Evolutionary conservation across 1,140 invertebrate species (phyloP), one percentile per base, ranked within the genome.

Genomic region (Brevipalpus yothersi): DNA sequence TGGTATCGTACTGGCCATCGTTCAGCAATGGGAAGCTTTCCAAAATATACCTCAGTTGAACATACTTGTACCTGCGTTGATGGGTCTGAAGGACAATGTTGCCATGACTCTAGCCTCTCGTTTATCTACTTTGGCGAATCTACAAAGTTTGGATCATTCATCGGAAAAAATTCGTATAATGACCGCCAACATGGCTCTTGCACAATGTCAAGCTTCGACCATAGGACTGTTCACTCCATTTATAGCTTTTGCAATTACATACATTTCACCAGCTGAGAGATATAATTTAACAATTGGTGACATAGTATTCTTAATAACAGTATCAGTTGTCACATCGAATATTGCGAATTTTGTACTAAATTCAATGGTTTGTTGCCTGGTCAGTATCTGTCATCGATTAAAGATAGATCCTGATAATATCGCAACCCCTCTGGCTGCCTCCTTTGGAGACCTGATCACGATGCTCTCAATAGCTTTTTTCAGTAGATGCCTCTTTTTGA

Each of bases 31-130:
- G 86, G 69, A 75, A 55, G 87, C 94, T 12, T 96, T 86, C 73
- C 72, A 76, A 64, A 72, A 83, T 66, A 80, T 95, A 15, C 82
- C 82, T 11, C 89, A 93, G 74, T 79, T 95, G 19, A 87, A 90
- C 65, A 91, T 95, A 64, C 72, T 96, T 63, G 86, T 96, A 31
- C 89, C 92, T 53, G 86, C 91, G 12, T 73, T 97, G 13, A 73
- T 96, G 43, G 92, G 92, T 4, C 73, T 96, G 4, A 96, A 96
- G 74, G 91, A 90, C 17, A 96, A 96, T 72, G 73, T 96, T 63
- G 92, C 96, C 74, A 96, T 96, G 91, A 96, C 91, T 4, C 74
- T 97, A 60, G 91, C 92, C 2, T 90, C 89, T 4, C 74, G 92
- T 41, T 74, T 97, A 4, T 95, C 89, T 4, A 94, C 89, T 2